These are phyloP conservation scores for Thysanoteuthis rhombus DNA, from an alignment of 2,888 invertebrate species.

Conservation along the genomic window DNA sequence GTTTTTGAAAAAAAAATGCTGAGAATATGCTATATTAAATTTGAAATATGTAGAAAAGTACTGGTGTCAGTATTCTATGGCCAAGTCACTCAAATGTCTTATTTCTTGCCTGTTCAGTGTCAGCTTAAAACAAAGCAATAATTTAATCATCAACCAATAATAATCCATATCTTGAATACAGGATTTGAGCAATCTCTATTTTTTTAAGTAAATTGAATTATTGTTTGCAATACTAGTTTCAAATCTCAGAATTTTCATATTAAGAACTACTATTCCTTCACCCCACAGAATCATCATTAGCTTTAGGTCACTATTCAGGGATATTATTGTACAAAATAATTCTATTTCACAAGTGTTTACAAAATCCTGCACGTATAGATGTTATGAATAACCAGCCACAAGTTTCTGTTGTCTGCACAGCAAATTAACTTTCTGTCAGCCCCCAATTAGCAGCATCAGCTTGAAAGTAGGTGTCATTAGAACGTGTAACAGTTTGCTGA, in stretches of 20 bases:
- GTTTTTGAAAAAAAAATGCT: not conserved
- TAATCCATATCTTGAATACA: not conserved
- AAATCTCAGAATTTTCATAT: not conserved
- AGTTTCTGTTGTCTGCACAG: constrained; percentile 12
- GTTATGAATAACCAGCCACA: not conserved
- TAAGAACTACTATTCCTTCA: not conserved
- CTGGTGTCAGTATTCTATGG: not conserved
- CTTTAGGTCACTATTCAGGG: not conserved
- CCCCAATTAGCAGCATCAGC: not conserved
- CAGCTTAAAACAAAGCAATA: not conserved
- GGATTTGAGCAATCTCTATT: not conserved
- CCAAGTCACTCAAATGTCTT: not conserved
- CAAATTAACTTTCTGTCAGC: not conserved
- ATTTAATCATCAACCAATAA: not conserved
- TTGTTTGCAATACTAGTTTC: not conserved
- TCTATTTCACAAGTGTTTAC: not conserved
- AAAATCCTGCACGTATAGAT: not conserved
- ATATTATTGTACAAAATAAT: not conserved
- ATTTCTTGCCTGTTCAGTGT: not conserved
- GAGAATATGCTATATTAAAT: not conserved
- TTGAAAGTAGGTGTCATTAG: not conserved
- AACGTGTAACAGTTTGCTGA: not conserved
- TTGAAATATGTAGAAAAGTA: not conserved
- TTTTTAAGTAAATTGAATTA: not conserved
- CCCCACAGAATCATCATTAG: not conserved